A percentile compares a stretch with the other conserved stretches of the same genome.
phyloP scores from a whole-genome alignment of 1,140 invertebrate genomes.

The Plectrocnemia conspersa region DNA sequence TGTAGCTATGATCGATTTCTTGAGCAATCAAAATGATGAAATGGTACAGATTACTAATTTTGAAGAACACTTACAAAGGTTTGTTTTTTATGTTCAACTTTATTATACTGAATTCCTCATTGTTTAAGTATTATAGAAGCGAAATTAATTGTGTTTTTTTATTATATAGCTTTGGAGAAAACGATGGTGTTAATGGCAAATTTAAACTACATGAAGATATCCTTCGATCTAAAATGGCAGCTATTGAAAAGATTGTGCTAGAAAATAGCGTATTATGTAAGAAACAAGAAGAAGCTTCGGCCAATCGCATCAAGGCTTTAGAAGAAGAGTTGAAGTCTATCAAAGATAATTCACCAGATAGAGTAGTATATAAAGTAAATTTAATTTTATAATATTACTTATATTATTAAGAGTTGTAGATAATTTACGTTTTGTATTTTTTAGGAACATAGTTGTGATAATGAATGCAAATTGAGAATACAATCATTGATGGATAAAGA shows the following conservation, averaged over 20 bases:
- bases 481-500: constrained; percentile 38
- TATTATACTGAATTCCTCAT: neutral
- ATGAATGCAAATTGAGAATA: constrained; percentile 29
- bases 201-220: constrained; percentile 21
- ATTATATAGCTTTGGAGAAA: constrained; percentile 8
- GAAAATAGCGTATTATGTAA: constrained; percentile 19
- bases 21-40: constrained; percentile 6
- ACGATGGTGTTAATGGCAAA: constrained; percentile 7
- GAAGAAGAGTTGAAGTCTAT: constrained; percentile 34
- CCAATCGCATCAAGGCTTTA: constrained; percentile 38
- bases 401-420: neutral
- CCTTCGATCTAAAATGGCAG: constrained; percentile 16
- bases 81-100: neutral
- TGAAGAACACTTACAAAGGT: constrained; percentile 16
- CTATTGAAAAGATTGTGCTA: constrained; percentile 17
- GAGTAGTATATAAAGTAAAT: neutral
- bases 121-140: neutral
- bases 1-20: constrained; percentile 15
- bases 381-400: neutral
- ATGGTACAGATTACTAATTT: constrained; percentile 5
- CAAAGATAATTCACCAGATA: constrained; percentile 9
- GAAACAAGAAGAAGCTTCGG: constrained; percentile 34
- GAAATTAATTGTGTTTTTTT: neutral
- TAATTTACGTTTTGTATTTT: constrained; percentile 1
- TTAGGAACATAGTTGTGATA: constrained; percentile 14